Evolutionary conservation across 2,113 vertebrate genomes (phyloP), one percentile per base, ranked within the genome.

Genomic region (Condylura cristata): DNA sequence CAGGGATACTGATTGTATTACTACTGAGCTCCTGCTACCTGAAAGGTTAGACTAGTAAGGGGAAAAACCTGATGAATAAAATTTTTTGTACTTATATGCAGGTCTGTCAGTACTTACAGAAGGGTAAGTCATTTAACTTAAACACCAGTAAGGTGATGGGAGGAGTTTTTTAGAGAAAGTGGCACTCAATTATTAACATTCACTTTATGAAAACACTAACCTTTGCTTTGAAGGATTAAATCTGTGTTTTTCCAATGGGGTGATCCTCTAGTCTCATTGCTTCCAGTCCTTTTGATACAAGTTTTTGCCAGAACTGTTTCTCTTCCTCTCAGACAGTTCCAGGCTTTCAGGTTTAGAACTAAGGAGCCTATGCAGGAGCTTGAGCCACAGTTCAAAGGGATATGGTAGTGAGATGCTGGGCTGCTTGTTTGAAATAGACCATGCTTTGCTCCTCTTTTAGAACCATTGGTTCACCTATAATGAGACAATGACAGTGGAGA

Each of bases 391-490:
- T 87, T 70, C 34, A 78, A 18, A 58, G 89, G 32, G 34, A 48
- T 72, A 1, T 53, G 18, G 17, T 46, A 46, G 56, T 83, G 65
- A 70, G 48, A 41, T 79, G 61, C 68, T 60, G 14, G 56, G 22
- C 66, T 51, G 17, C 28, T 37, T 89, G 26, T 71, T 34, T 60
- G 53, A 89, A 95, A 61, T 48, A 39, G 83, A 58, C 46, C 60
- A 65, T 58, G 58, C 39, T 91, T 87, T 90, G 58, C 26, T 89
- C 85, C 78, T 84, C 16, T 71, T 92, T 30, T 90, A 99, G 99
- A 99, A 99, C 97, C 99, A 99, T 95, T 99, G 99, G 99, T 99
- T 99, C 96, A 99, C 99, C 83, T 99, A 99, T 97, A 99, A 99
- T 18, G 99, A 99, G 96, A 99, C 99, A 0, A 99, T 99, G 99